Evolutionary conservation across 2,113 vertebrate species (phyloP).

Genomic region (Illadopsis cleaveri): DNA sequence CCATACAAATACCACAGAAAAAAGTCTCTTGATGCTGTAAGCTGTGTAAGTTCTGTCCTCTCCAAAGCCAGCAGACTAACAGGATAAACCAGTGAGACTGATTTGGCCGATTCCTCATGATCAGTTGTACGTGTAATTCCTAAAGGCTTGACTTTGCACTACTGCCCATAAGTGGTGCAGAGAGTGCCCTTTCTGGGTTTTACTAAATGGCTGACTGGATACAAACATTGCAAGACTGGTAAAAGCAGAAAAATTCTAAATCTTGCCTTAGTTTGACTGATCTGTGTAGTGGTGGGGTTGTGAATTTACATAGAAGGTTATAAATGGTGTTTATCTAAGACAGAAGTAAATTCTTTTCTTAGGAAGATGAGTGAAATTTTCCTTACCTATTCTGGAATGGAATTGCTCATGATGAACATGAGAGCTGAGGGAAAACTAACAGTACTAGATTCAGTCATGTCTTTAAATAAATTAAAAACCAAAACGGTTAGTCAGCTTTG

Average conservation of each 20-base stretch:
- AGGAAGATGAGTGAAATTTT: not conserved
- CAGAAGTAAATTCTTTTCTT: not conserved
- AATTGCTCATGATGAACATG: not conserved
- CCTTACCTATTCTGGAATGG: not conserved
- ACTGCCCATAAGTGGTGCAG: accelerated
- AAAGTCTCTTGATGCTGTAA: not conserved
- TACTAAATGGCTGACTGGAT: not conserved
- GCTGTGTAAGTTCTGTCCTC: not conserved
- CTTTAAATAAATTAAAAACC: not conserved
- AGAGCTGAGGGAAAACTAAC: not conserved
- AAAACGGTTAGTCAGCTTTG: not conserved
- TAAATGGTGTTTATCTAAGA: not conserved
- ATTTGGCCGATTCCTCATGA: not conserved
- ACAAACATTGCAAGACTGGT: not conserved
- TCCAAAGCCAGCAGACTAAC: not conserved
- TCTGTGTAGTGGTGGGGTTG: not conserved
- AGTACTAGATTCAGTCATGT: not conserved
- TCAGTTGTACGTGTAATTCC: not conserved
- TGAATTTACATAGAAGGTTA: not conserved
- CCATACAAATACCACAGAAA: not conserved
- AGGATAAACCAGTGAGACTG: not conserved
- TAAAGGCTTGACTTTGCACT: accelerated
- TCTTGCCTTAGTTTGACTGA: not conserved
- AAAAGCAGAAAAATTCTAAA: not conserved
- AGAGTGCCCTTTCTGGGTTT: not conserved